Evolutionary conservation across 2,113 vertebrate genomes (phyloP).

Genomic region (Fregata magnificens): DNA sequence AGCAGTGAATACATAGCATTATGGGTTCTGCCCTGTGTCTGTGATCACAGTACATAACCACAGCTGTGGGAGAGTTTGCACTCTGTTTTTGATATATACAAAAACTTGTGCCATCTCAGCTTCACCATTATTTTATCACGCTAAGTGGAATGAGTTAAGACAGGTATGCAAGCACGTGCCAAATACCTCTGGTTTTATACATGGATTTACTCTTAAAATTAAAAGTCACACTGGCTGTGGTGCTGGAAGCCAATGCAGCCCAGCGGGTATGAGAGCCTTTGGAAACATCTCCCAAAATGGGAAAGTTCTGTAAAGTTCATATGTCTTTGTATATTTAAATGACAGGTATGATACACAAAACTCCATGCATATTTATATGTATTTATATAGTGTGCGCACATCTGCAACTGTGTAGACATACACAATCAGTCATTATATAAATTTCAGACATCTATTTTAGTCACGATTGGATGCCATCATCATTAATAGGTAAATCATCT

Average conservation of each 20-base stretch:
- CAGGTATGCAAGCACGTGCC: neutral
- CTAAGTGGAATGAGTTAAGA: neutral
- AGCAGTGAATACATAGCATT: neutral
- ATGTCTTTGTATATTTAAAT: neutral
- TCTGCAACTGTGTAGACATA: neutral
- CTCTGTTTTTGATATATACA: neutral
- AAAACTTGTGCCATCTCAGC: neutral
- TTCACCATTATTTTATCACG: neutral
- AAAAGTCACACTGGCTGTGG: neutral
- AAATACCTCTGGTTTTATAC: neutral
- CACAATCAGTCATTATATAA: neutral
- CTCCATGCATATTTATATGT: neutral
- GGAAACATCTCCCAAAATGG: constrained; percentile 22
- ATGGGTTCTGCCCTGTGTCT: neutral
- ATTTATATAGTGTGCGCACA: neutral
- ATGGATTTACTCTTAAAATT: neutral
- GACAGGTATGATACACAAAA: constrained; percentile 25
- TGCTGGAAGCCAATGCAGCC: neutral
- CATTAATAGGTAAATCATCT: neutral
- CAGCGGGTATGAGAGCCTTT: neutral
- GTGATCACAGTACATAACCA: neutral
- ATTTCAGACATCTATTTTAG: neutral
- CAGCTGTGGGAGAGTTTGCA: neutral
- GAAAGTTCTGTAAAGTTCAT: neutral
- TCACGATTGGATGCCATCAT: neutral